Evolutionary conservation across 2,888 invertebrate species (phyloP), one percentile per base, ranked within the genome.

Genomic region (Eristalinus aeneus): DNA sequence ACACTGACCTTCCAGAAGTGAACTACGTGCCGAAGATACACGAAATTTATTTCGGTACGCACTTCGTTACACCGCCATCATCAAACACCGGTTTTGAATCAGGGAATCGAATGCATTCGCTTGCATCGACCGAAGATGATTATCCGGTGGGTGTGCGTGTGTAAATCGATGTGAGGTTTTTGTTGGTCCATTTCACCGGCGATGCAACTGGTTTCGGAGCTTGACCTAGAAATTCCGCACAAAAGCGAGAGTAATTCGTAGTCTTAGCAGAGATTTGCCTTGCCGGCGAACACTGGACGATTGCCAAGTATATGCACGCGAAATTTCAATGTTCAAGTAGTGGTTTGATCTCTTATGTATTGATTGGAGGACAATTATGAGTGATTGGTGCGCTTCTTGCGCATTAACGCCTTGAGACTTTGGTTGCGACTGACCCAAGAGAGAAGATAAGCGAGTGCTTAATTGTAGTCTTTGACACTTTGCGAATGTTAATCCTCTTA

Each of bases 191-290:
- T 46, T 16, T 46, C 46, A 46, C 16, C 5, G 5, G 46, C 16
- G 16, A 16, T 46, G 16, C 58, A 36, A 69, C 58, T 58, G 69
- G 58, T 69, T 69, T 16, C 9, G 16, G 32, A 3, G 54, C 16
- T 53, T 58, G 36, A 58, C 69, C 69, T 69, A 58, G 56, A 69
- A 69, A 69, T 69, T 39, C 58, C 23, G 16, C 34, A 11, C 27
- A 16, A 58, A 23, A 69, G 9, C 20, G 20, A 56, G 22, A 69
- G 56, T 36, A 12, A 9, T 16, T 46, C n/a, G 46, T 46, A 8
- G 46, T 46, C 39, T 39, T 12, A 39, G 2, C 39, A 0, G 34
- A 10, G 34, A 34, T 34, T 34, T 34, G 9, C 34, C 34, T 34
- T 34, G 34, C 8, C 9, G 4, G 3, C 16, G 16, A 46, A n/a